These are phyloP conservation scores for Notamacropus eugenii DNA, from an alignment of 2,797 vertebrate species.

Conservation along the genomic window DNA sequence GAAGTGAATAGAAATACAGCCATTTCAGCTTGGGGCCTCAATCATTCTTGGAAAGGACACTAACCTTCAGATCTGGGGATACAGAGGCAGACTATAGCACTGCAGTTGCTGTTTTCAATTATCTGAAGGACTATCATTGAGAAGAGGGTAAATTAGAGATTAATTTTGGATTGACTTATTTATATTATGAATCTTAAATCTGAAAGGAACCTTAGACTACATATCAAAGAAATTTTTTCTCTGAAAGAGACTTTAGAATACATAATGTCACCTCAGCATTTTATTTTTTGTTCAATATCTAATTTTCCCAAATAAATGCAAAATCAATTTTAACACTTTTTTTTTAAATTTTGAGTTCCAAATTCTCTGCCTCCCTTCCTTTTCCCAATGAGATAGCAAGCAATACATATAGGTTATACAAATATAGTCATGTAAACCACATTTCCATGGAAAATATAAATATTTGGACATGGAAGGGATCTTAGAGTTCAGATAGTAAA, in stretches of 20 bases:
- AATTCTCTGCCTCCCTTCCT: neutral
- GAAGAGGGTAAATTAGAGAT: neutral
- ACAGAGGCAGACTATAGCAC: neutral
- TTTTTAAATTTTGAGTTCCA: neutral
- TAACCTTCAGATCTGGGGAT: conserved; percentile 37
- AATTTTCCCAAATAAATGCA: neutral
- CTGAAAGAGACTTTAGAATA: neutral
- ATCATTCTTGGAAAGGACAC: neutral
- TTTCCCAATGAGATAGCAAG: neutral
- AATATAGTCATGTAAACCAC: too few species aligned
- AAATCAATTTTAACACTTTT: neutral
- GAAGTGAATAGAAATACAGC: conserved; percentile 2
- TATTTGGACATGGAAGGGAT: neutral
- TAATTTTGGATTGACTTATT: neutral
- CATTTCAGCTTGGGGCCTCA: neutral
- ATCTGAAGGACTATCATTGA: neutral
- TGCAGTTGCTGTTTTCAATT: neutral
- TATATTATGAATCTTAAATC: neutral
- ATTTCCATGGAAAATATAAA: neutral
- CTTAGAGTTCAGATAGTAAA: neutral
- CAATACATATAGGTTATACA: neutral
- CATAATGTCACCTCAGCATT: too few species aligned
- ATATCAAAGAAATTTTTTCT: neutral
- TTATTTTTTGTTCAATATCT: neutral
- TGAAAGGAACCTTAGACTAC: neutral